A percentile compares a stretch with the other conserved stretches of the same genome.
phyloP scores from a whole-genome alignment of 2,113 vertebrate genomes.

The Lutjanus erythropterus region DNA sequence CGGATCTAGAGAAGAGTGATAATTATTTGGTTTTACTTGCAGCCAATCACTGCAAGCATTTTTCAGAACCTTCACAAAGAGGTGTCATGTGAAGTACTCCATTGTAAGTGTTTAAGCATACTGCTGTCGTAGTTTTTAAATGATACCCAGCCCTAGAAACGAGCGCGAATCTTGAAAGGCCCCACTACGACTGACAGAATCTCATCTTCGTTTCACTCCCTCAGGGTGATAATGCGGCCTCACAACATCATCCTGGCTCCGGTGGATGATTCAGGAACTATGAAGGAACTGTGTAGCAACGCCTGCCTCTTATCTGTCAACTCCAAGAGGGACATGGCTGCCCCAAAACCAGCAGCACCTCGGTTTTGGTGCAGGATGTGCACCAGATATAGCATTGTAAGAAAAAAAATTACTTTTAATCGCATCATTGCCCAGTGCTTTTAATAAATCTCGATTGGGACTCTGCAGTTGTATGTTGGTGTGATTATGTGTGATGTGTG shows the following conservation, averaged over 20 bases:
- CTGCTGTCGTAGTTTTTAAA: too few species aligned
- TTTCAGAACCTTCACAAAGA: too few species aligned
- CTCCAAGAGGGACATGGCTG: slow-evolving; percentile 20
- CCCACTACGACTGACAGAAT: not conserved
- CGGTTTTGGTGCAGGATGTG: slow-evolving; percentile 47
- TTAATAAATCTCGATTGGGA: not conserved
- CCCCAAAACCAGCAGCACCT: not conserved
- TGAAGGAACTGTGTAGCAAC: slow-evolving; percentile 60
- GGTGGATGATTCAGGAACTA: slow-evolving; percentile 44
- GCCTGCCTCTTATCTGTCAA: slow-evolving; percentile 50
- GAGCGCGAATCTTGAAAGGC: too few species aligned
- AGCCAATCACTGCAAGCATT: too few species aligned
- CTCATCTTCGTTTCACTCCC: fast-evolving
- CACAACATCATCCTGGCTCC: slow-evolving; percentile 60
- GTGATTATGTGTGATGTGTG: not conserved
- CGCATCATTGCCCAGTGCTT: not conserved
- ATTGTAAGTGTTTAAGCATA: too few species aligned
- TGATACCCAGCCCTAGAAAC: too few species aligned
- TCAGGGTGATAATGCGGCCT: slow-evolving; percentile 54
- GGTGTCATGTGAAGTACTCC: too few species aligned
- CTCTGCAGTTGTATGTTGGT: not conserved
- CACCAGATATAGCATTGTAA: slow-evolving; percentile 18
- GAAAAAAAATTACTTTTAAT: not conserved
- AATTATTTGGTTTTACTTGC: too few species aligned
- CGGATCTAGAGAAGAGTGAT: too few species aligned